Evolutionary conservation across 2,888 invertebrate species (phyloP), one percentile per base, ranked within the genome.

Genomic region (Galerucella calmariensis): DNA sequence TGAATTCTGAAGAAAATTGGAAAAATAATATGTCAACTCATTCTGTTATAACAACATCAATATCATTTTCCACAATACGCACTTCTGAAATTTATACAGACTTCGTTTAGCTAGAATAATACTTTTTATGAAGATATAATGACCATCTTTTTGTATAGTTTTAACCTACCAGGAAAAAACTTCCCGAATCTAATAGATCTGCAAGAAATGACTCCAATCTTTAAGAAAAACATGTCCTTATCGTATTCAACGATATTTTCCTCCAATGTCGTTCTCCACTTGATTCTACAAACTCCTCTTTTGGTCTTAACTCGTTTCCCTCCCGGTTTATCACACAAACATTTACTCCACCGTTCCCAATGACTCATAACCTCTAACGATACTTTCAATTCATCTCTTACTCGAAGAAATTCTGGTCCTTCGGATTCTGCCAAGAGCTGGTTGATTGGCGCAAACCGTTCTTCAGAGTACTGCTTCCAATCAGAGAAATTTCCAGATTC

Each of bases 261-360:
- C 2, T 66, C 59, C 20, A 51, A 48, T 41, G 51, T 51, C 16
- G 10, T 66, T 10, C 79, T 78, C 24, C 87, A 84, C 81, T 89
- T 89, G 56, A 91, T 81, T 77, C 89, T 86, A 81, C 91, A 92
- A 61, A 84, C 87, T 14, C 90, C 91, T 69, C 83, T 84, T 77
- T 88, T 88, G 62, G 86, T 86, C 80, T 83, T 85, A 58, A 86
- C 77, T 53, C 90, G 89, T 62, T 86, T 81, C 35, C 85, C 85
- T 76, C 84, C 84, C 10, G 86, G 84, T 65, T 85, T 80, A 11
- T 86, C 85, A 78, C 90, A 89, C 24, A 87, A 84, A 79, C 92
- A 92, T n/a, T 85, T 82, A 4, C 90, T 84, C 90, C 90, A 91
- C 2, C 86, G 81, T 70, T 87, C 88, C 91, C 90, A 91, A 79